Evolutionary conservation across 2,113 vertebrate species (phyloP), one percentile per base, ranked within the genome.

Genomic region (Eulacestoma nigropectus): DNA sequence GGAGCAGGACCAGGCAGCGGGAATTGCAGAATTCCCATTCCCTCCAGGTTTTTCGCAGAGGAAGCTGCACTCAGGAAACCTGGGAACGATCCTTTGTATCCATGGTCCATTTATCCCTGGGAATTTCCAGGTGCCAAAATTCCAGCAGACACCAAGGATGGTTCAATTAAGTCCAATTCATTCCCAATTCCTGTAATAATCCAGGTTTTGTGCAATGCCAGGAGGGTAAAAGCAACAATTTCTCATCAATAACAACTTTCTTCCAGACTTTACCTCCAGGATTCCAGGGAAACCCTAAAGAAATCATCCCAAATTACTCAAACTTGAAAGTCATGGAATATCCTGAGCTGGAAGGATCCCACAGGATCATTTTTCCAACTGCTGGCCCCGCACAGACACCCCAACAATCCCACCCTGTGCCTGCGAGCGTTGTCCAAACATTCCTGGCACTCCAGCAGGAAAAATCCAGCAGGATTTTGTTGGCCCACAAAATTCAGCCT

Each of bases 61-160:
- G 62, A n/a, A 26, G 19, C 20, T 32, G 29, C 32, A 4, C 22
- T 23, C 13, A 3, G 46, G 13, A 18, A n/a, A n/a, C 0, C 8
- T 5, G 39, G 18, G 13, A 46, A 15, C 4, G 15, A 27, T 9
- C 15, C 4, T 29, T 53, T 55, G 20, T n/a, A n/a, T 59, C 56
- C 33, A 12, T 3, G 16, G 9, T 13, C 29, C 1, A 0, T 42
- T 33, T 7, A n/a, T 32, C 29, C 53, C 37, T 7, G 33, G n/a
- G 27, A 12, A 26, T 29, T 33, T 12, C 79, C 65, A 47, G 23
- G 33, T 44, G 29, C 5, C 23, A 7, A 35, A n/a, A 3, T 3
- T 3, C 37, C 76, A 78, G 64, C 23, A 56, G 49, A 10, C 17
- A 19, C 20, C 20, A 32, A 35, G 47, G n/a, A 18, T 3, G 12